Percentiles rank a stretch among this genome's conserved stretches.
Conservation (phyloP, 2,888 invertebrate genomes). For the Ormyrus nitidulus region DNA sequence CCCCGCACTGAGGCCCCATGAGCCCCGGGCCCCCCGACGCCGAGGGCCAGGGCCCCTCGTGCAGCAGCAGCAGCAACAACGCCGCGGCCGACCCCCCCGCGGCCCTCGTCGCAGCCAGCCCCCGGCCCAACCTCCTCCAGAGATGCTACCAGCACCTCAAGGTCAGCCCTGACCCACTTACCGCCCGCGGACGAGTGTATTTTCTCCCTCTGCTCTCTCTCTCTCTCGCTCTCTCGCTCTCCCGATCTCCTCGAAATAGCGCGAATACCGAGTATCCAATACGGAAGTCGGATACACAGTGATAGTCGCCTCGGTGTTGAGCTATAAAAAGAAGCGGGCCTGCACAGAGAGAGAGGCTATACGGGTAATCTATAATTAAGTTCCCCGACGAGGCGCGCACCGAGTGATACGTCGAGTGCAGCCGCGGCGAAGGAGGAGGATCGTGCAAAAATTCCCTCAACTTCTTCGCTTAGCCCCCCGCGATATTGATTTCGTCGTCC, state of each 20-base stretch:
- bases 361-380: slow-evolving; percentile 50
- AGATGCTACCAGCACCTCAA: slow-evolving; percentile 74
- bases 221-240: too few relatives aligned
- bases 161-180: slow-evolving; percentile 62
- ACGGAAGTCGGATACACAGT: slow-evolving; percentile 26
- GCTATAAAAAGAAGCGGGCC: slow-evolving; percentile 41
- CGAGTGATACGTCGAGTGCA: slow-evolving; percentile 4
- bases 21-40: slow-evolving; percentile 71
- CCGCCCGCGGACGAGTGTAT: background rate
- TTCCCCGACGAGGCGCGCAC: slow-evolving; percentile 15
- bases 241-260: background rate
- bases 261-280: background rate
- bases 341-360: slow-evolving; percentile 16
- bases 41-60: slow-evolving; percentile 71
- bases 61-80: slow-evolving; percentile 68
- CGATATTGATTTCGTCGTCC: background rate
- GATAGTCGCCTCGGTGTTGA: slow-evolving; percentile 1
- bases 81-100: slow-evolving; percentile 10
- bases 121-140: slow-evolving; percentile 58
- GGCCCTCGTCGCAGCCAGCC: background rate
- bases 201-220: background rate
- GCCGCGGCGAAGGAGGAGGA: background rate
- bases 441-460: slow-evolving; percentile 15
- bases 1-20: slow-evolving; percentile 62
- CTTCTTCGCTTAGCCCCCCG: background rate